Percentiles rank a stretch among this genome's conserved stretches.
These are phyloP conservation scores for Cremastinae sp. DNA, from an alignment of 2,888 invertebrate genomes.

Conservation along the genomic window DNA sequence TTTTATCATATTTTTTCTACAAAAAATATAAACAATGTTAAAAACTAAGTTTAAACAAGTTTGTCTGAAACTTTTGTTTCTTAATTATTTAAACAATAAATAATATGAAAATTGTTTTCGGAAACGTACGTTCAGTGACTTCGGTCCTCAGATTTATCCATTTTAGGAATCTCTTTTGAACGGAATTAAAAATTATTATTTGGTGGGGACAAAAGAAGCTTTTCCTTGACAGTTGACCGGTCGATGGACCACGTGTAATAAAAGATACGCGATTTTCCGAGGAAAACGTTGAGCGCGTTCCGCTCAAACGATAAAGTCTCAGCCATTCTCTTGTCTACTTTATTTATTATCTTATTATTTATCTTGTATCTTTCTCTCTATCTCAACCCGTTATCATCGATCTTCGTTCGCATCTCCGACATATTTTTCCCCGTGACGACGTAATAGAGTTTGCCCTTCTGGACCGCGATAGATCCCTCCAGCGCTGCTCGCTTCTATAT, in stretches of 20 bases:
- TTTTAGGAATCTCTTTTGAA: too few species aligned
- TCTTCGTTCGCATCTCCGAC: constrained; percentile 61
- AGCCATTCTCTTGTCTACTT: constrained; percentile 65
- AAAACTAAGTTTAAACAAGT: too few species aligned
- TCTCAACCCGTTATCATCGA: constrained; percentile 60
- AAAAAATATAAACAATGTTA: too few species aligned
- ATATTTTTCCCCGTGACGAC: constrained; percentile 58
- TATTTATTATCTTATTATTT: constrained; percentile 68
- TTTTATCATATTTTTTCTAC: too few species aligned
- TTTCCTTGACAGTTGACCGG: too few species aligned
- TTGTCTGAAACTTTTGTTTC: too few species aligned
- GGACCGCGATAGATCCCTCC: constrained; percentile 37
- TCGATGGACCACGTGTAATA: background rate
- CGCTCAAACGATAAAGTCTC: constrained; percentile 34
- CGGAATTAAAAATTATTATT: too few species aligned
- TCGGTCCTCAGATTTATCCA: too few species aligned
- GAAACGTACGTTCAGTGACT: too few species aligned
- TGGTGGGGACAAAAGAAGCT: too few species aligned
- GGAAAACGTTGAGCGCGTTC: constrained; percentile 28
- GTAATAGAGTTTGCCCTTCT: constrained; percentile 60
- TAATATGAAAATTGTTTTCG: too few species aligned
- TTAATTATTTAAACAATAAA: too few species aligned
- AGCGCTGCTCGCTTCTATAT: background rate
- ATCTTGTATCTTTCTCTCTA: constrained; percentile 61
- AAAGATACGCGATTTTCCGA: constrained; percentile 6